Percentiles rank a stretch among this genome's conserved stretches.
Evolutionary conservation across 2,113 vertebrate genomes (phyloP).

Genomic region (Oreocharis arfaki): DNA sequence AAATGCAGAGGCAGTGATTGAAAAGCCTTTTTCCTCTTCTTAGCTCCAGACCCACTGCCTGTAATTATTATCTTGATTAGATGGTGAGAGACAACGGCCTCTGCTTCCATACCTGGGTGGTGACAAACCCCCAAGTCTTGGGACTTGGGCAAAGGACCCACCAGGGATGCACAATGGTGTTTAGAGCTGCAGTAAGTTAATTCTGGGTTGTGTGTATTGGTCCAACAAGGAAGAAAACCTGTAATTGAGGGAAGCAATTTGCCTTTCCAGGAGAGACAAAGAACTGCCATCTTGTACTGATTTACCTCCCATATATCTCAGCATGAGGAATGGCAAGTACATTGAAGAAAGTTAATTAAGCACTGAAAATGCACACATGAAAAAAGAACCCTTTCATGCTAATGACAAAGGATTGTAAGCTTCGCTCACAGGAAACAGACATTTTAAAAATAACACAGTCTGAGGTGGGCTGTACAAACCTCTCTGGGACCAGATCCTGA

Average conservation of each 20-base stretch:
- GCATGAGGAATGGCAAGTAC: background rate
- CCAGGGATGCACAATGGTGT: conserved; percentile 4
- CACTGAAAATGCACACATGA: conserved; percentile 9
- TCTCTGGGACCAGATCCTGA: background rate
- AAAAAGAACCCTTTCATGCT: background rate
- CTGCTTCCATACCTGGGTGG: background rate
- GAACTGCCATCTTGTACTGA: conserved; percentile 24
- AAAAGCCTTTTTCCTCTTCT: conserved; percentile 66
- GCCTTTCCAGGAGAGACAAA: conserved; percentile 52
- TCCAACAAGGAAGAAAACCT: background rate
- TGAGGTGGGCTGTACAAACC: background rate
- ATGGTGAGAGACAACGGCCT: conserved; percentile 34
- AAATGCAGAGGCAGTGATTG: conserved; percentile 72
- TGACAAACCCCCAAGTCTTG: background rate
- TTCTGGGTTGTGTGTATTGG: background rate
- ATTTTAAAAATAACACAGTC: background rate
- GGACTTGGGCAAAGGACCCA: background rate
- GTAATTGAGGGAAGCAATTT: conserved; percentile 52
- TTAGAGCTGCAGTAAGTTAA: conserved; percentile 19
- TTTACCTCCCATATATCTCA: conserved; percentile 50
- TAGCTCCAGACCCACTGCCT: conserved; percentile 21
- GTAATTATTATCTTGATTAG: conserved; percentile 71
- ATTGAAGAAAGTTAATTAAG: conserved; percentile 62
- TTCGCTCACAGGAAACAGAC: background rate
- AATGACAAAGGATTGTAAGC: background rate